These are phyloP conservation scores for Emberiza fucata DNA, from an alignment of 2,113 vertebrate genomes.

Conservation along the genomic window DNA sequence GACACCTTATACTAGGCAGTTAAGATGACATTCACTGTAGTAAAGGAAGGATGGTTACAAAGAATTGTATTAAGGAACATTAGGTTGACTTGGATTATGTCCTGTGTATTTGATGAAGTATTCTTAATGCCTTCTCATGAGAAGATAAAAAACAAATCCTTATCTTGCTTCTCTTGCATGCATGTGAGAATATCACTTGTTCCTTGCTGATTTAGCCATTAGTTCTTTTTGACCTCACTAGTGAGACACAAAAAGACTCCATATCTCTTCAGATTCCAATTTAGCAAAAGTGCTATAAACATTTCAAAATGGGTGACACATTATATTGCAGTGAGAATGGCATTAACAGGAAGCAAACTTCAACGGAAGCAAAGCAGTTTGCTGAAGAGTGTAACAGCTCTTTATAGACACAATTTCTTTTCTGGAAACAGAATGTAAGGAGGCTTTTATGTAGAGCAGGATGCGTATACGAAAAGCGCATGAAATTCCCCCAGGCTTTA, in stretches of 20 bases:
- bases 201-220: neutral
- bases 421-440: neutral
- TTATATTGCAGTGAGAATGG: neutral
- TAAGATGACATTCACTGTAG: neutral
- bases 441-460: neutral
- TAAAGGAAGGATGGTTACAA: neutral
- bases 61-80: neutral
- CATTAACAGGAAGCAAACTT: neutral
- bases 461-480: neutral
- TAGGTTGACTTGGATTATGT: accelerated
- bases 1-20: neutral
- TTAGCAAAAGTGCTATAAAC: neutral
- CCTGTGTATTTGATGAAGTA: neutral
- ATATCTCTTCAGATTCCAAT: neutral
- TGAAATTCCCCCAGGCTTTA: neutral
- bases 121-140: neutral
- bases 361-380: neutral
- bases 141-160: neutral
- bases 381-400: neutral
- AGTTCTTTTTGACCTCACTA: neutral
- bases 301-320: neutral
- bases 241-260: neutral
- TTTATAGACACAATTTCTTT: neutral
- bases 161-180: neutral
- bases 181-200: neutral